Base-by-base conservation (phyloP, 1,140 invertebrate genomes). In the Coelopa frigida region DNA sequence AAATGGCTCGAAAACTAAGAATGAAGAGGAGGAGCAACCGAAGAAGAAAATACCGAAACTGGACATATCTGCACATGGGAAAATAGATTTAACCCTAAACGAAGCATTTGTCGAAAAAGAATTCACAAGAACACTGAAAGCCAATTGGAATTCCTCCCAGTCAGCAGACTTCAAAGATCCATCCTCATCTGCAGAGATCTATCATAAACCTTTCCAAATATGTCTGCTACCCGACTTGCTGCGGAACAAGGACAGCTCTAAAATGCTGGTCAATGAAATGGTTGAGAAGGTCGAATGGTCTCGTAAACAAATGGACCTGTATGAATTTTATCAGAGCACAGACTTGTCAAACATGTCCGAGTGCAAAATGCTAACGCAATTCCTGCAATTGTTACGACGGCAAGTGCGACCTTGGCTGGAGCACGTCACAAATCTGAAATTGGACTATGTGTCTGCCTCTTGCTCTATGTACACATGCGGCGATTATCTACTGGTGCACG, bases 401-500 rank as follows among this genome's bases (percentile, higher is more conserved):
- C 52, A 54, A 20, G 58, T 70, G 12, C 48, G 59, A 21, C 61
- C 60, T 5, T 70, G 65, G 77, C 73, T 84, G 52, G 67, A 76
- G 27, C 52, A 72, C 17, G 70, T 82, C 29, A 84, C 80, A 3
- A 73, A 75, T 7, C 64, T 81, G 15, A 60, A 78, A 31, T 59
- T 85, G 31, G 74, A 75, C 12, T 71, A 77, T 38, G 72, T 85
- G 24, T 85, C 83, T 0, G 82, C 83, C 42, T 82, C 83, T 1
- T 83, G 81, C 56, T 82, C 82, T 33, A 73, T 77, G 53, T 87
- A 87, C 54, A 78, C 71, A 4, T 78, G 83, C 24, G 82, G 79
- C 1, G 83, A 87, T 66, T 81, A 81, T 63, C 67, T 87, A 35
- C 68, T 86, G 21, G 79, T 84, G 40, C 84, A 86, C 56, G 84